Base-by-base conservation (phyloP, 1,140 invertebrate species). In the Helicoverpa armigera region DNA sequence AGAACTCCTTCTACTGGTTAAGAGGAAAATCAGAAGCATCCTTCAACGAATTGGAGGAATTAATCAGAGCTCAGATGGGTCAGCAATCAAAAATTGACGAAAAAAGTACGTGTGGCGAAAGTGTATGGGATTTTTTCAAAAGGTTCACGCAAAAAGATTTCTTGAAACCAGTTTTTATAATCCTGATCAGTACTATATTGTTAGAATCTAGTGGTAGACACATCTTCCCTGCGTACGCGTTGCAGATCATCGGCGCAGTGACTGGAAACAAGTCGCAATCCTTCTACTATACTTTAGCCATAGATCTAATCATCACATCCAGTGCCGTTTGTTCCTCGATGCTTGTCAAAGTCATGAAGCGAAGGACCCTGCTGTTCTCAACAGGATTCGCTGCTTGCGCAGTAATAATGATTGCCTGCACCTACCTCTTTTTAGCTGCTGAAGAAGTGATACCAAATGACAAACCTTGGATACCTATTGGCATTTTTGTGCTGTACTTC, bases 71-170 rank as follows among this genome's bases (percentile, higher is more conserved):
- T 3, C 91, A 93, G 81, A 92, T 84, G 61, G 84, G 89, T 31
- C 82, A 74, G 48, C 9, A 29, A 18, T 23, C 63, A 11, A 31
- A 63, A 67, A 48, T 35, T 48, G 60, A 72, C 10, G 23, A 81
- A 51, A 51, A 82, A 23, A 35, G 67, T 29, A 63, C 48, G 18
- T 80, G 31, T 51, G 13, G 56, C 7, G 73, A 61, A 84, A 73
- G 51, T 80, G 3, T n/a, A n/a, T 43, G 5, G 0, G 83, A 82
- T 0, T 89, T 93, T 70, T 83, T 88, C 1, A 86, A 84, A 18
- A 94, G 92, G 73, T 92, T 94, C 35, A 88, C 82, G 1, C 82
- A 80, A 54, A 89, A 76, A 74, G 91, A 92, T 51, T 94, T 94
- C 48, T 16, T 91, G 0, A 91, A 89, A 65, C 92, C 92, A 0